A percentile compares a stretch with the other conserved stretches of the same genome.
Evolutionary conservation across 2,113 vertebrate genomes (phyloP).

Genomic region (Ceyx margarethae): DNA sequence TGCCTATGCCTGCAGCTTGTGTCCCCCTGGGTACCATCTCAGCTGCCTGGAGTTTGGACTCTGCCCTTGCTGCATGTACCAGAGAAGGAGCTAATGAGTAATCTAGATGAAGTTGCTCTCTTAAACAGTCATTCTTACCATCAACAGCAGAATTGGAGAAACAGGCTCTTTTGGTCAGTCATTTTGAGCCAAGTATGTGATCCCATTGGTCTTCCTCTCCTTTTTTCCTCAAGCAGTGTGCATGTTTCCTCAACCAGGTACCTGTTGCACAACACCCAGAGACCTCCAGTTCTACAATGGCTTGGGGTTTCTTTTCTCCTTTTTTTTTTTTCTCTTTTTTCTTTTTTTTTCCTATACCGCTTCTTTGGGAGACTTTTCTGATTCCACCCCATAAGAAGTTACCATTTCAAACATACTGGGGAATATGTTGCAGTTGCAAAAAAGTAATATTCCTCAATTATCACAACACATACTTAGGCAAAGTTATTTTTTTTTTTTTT

Average conservation of each 20-base stretch:
- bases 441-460: not conserved
- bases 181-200: accelerated
- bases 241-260: not conserved
- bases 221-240: not conserved
- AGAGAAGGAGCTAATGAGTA: not conserved
- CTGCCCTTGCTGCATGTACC: not conserved
- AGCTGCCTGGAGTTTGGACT: not conserved
- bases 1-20: not conserved
- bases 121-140: not conserved
- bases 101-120: not conserved
- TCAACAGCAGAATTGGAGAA: not conserved
- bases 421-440: not conserved
- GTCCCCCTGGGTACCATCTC: not conserved
- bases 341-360: not conserved
- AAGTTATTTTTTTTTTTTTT: not conserved
- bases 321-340: not conserved
- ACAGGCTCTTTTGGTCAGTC: not conserved
- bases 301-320: not conserved
- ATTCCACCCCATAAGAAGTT: not conserved
- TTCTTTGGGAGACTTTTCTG: not conserved
- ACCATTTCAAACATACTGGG: not conserved
- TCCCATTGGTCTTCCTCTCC: not conserved
- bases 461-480: not conserved
- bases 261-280: accelerated
- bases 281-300: not conserved